phyloP scores from a whole-genome alignment of 2,113 vertebrate genomes.

The Mesocricetus auratus region DNA sequence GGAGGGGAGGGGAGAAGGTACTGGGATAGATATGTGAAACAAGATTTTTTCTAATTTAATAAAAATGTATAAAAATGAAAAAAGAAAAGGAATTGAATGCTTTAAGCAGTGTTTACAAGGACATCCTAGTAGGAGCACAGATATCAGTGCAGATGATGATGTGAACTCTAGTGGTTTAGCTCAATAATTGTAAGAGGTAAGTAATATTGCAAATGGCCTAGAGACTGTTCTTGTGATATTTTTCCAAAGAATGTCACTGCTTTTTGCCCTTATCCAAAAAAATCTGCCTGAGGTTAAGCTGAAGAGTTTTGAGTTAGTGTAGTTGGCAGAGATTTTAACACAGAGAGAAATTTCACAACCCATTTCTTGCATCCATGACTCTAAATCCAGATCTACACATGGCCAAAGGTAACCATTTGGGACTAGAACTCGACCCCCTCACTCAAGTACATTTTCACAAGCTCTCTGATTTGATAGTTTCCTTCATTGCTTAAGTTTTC shows the following conservation, averaged over 20 bases:
- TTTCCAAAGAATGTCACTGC: neutral
- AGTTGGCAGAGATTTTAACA: neutral
- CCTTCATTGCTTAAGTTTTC: neutral
- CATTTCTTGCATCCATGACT: neutral
- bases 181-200: neutral
- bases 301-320: neutral
- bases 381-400: neutral
- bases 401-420: no score
- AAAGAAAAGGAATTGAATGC: no score
- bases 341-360: neutral
- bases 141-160: neutral
- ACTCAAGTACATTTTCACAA: neutral
- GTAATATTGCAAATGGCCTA: neutral
- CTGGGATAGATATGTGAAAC: no score
- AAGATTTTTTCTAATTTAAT: no score
- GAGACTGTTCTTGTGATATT: neutral
- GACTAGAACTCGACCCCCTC: neutral
- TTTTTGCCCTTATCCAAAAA: neutral
- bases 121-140: neutral
- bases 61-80: no score
- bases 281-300: neutral
- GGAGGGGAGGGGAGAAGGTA: no score
- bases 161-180: neutral
- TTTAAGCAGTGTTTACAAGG: neutral
- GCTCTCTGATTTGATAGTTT: neutral